Conservation (phyloP, 1,140 invertebrate genomes). For the Ephestia elutella region DNA sequence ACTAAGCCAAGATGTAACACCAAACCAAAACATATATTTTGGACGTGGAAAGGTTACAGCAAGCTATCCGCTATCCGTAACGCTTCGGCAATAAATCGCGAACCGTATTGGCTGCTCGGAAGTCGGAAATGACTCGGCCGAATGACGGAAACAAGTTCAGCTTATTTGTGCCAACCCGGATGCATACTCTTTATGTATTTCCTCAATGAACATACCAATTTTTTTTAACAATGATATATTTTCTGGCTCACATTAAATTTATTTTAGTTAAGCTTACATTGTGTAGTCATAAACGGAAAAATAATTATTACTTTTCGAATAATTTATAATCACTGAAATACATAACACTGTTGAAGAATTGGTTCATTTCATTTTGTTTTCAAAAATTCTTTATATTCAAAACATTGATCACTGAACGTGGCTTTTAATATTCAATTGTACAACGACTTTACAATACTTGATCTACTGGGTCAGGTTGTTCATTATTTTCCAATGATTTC, state of each 20-base stretch:
- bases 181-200: slow-evolving; percentile 20
- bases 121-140: slow-evolving; percentile 49
- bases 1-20: neutral
- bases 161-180: slow-evolving; percentile 41
- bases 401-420: no score
- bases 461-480: neutral
- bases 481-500: neutral
- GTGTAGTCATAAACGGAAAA: no score
- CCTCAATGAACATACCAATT: slow-evolving; percentile 6
- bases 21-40: neutral
- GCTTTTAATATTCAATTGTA: no score
- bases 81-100: slow-evolving; percentile 35
- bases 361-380: no score
- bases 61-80: slow-evolving; percentile 14
- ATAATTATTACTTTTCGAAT: no score
- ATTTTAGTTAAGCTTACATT: no score
- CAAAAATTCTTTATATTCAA: no score
- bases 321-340: no score
- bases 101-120: slow-evolving; percentile 31
- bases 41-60: neutral
- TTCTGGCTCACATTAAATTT: no score
- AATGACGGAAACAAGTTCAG: slow-evolving; percentile 54
- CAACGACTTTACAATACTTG: neutral
- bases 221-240: neutral
- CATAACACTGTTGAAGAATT: no score